Conservation (phyloP, 2,888 invertebrate species). For the Temnothorax ravouxi region DNA sequence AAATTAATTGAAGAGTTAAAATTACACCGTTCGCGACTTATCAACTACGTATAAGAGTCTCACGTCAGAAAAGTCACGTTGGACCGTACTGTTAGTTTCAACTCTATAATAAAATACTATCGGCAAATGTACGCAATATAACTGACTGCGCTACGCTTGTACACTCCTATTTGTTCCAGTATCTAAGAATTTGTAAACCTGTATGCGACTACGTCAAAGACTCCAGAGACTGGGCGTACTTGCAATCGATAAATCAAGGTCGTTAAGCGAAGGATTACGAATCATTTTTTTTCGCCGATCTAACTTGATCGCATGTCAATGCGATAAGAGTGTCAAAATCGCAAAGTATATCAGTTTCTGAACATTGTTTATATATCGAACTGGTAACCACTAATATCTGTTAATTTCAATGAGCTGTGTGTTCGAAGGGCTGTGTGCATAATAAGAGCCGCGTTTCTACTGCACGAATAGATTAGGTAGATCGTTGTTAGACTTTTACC, state of each 20-base stretch:
- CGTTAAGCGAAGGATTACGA: neutral
- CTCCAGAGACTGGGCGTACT: neutral
- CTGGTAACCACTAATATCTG: conserved; percentile 5
- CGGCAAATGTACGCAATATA: conserved; percentile 2
- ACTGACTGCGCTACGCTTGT: neutral
- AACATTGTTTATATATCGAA: conserved; percentile 29
- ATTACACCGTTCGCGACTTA: conserved; percentile 16
- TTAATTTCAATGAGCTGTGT: conserved; percentile 19
- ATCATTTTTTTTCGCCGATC: conserved; percentile 10
- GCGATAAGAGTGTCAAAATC: neutral
- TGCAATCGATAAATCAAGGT: conserved; percentile 20
- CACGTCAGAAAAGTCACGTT: neutral
- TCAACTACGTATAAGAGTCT: neutral
- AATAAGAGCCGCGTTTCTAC: conserved; percentile 3
- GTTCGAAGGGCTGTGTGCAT: conserved; percentile 26
- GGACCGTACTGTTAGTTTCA: neutral
- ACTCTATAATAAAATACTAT: conserved; percentile 30
- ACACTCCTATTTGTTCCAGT: conserved; percentile 7
- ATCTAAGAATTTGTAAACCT: conserved; percentile 23
- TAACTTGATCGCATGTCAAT: neutral
- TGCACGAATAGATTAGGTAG: conserved; percentile 28
- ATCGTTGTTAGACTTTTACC: conserved; percentile 48
- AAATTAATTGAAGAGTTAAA: neutral
- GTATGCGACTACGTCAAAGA: conserved; percentile 9
- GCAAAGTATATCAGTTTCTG: neutral